A percentile compares a stretch with the other conserved stretches of the same genome.
These are phyloP conservation scores for Chrysomallon squamiferum DNA, from an alignment of 1,140 invertebrate species.

Conservation along the genomic window DNA sequence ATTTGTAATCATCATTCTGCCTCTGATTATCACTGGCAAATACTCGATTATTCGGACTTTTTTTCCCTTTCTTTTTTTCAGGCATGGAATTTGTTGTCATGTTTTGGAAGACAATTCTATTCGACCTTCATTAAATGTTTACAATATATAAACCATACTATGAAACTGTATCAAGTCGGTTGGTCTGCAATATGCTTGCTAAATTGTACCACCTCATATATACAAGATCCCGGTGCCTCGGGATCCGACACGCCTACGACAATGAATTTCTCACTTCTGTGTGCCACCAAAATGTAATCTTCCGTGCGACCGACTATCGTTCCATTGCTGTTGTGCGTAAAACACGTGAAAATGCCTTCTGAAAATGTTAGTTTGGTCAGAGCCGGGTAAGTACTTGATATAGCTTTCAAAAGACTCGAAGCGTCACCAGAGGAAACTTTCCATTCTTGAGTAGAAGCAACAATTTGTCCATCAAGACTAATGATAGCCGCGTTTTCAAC, in stretches of 20 bases:
- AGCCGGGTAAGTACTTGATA: neutral
- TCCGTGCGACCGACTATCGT: slow-evolving; percentile 5
- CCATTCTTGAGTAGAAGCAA: neutral
- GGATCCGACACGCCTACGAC: slow-evolving; percentile 18
- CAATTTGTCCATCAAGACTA: neutral
- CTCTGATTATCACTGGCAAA: too few species aligned
- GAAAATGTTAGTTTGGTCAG: slow-evolving; percentile 4
- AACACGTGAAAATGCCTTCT: slow-evolving; percentile 1
- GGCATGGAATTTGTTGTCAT: too few species aligned
- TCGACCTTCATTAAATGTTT: too few species aligned
- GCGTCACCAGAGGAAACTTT: neutral
- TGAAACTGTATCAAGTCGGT: neutral
- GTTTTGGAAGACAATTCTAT: too few species aligned
- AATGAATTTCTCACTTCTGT: slow-evolving; percentile 1
- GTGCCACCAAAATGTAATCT: slow-evolving; percentile 7
- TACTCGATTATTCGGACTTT: too few species aligned
- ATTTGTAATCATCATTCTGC: too few species aligned
- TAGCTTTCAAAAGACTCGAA: neutral
- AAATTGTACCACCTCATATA: slow-evolving; percentile 21
- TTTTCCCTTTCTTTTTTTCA: too few species aligned
- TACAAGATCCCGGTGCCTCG: slow-evolving; percentile 13
- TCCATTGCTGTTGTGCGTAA: slow-evolving; percentile 2
- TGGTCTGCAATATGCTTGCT: slow-evolving; percentile 12
- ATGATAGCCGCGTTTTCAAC: slow-evolving; percentile 1
- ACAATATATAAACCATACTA: too few species aligned